phyloP scores from a whole-genome alignment of 2,888 invertebrate species.

The Baronia brevicornis region DNA sequence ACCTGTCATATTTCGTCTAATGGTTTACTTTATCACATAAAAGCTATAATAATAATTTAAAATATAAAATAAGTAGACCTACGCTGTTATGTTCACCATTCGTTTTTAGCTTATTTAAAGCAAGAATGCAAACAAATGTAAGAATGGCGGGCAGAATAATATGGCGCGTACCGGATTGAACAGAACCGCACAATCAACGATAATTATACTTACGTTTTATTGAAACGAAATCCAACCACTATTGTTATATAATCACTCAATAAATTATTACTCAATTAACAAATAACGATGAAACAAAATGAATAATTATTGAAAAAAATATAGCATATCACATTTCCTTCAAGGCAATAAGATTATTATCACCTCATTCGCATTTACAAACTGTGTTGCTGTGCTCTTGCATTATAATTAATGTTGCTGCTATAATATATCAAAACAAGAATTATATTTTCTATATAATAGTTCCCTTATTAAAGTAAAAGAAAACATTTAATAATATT shows the following conservation, averaged over 20 bases:
- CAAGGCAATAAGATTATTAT: no score
- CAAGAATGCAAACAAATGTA: constrained; percentile 31
- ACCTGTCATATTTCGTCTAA: neutral
- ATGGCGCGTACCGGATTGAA: constrained; percentile 43
- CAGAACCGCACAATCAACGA: constrained; percentile 19
- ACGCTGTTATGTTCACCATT: no score
- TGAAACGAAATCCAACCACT: constrained; percentile 32
- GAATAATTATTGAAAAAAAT: constrained; percentile 40
- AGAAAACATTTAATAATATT: no score
- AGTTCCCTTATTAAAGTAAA: no score
- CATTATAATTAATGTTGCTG: no score
- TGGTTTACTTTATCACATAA: neutral
- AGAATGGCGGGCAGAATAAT: constrained; percentile 62
- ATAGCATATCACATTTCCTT: constrained; percentile 28
- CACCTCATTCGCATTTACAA: no score
- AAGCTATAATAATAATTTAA: neutral
- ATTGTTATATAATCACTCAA: constrained; percentile 31
- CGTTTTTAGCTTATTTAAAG: constrained; percentile 12
- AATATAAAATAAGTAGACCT: constrained; percentile 1
- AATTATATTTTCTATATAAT: no score
- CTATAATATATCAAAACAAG: no score
- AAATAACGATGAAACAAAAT: constrained; percentile 34
- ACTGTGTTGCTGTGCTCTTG: no score
- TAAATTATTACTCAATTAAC: constrained; percentile 29
- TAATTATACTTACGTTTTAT: constrained; percentile 38